phyloP scores from a whole-genome alignment of 2,888 invertebrate species.

The Punctoribates punctum region DNA sequence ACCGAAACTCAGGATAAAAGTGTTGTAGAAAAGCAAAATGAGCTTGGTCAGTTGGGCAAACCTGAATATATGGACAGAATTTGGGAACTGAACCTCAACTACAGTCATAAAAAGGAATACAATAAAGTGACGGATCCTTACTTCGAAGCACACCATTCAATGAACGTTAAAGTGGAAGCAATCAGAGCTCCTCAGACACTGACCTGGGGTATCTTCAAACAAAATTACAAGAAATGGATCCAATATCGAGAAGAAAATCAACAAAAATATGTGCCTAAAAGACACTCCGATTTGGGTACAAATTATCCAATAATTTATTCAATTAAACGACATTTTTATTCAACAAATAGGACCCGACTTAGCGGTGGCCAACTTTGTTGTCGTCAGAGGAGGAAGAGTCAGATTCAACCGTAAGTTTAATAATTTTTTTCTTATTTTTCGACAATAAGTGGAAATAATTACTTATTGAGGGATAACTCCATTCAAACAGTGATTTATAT shows the following conservation, averaged over 20 bases:
- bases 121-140: neutral
- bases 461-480: too few species aligned
- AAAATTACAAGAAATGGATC: neutral
- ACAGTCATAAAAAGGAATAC: neutral
- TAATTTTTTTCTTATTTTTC: neutral
- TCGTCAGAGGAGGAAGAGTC: slow-evolving; percentile 69
- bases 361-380: slow-evolving; percentile 79
- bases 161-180: too few species aligned
- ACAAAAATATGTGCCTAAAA: neutral
- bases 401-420: slow-evolving; percentile 58
- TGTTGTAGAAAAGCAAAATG: neutral
- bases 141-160: too few species aligned
- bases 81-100: neutral
- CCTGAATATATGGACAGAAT: neutral
- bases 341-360: slow-evolving; percentile 61
- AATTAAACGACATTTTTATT: too few species aligned
- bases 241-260: neutral
- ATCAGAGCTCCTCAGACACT: too few species aligned
- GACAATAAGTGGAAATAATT: too few species aligned
- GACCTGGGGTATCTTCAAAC: too few species aligned
- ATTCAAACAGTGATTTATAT: too few species aligned
- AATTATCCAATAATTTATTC: too few species aligned
- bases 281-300: neutral
- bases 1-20: neutral
- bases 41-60: neutral